A percentile compares a stretch with the other conserved stretches of the same genome.
These are phyloP conservation scores for Aporophyla lueneburgensis DNA, from an alignment of 2,888 invertebrate genomes.

Conservation along the genomic window DNA sequence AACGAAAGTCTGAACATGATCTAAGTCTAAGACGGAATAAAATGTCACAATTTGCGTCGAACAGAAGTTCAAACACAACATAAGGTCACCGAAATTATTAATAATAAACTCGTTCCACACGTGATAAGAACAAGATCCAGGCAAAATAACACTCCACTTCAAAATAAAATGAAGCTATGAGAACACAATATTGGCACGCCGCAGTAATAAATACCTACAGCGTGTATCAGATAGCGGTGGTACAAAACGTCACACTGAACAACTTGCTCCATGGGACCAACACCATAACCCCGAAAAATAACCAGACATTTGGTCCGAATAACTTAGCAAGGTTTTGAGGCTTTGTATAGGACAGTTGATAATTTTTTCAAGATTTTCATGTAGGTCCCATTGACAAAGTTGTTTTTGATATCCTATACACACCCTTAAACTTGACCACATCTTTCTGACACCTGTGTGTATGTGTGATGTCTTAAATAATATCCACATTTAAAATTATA, in stretches of 20 bases:
- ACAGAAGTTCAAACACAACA: slow-evolving; percentile 8
- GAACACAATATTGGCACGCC: slow-evolving; percentile 4
- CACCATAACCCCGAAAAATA: not conserved
- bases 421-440: not conserved
- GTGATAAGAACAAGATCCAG: not conserved
- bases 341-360: too few species aligned
- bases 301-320: not conserved
- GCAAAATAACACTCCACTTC: not conserved
- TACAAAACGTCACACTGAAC: not conserved
- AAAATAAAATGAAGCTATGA: not conserved
- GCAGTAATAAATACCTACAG: not conserved
- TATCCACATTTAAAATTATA: not conserved
- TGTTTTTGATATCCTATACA: too few species aligned
- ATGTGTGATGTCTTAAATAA: not conserved
- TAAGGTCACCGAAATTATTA: slow-evolving; percentile 28
- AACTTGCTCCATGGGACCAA: not conserved
- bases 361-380: too few species aligned
- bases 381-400: too few species aligned
- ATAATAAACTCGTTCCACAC: slow-evolving; percentile 16
- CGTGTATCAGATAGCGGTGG: not conserved
- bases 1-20: not conserved
- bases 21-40: not conserved
- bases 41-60: slow-evolving; percentile 17
- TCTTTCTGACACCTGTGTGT: too few species aligned
- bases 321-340: too few species aligned